phyloP scores from a whole-genome alignment of 2,888 invertebrate species.

The Psylliodes chrysocephalus region DNA sequence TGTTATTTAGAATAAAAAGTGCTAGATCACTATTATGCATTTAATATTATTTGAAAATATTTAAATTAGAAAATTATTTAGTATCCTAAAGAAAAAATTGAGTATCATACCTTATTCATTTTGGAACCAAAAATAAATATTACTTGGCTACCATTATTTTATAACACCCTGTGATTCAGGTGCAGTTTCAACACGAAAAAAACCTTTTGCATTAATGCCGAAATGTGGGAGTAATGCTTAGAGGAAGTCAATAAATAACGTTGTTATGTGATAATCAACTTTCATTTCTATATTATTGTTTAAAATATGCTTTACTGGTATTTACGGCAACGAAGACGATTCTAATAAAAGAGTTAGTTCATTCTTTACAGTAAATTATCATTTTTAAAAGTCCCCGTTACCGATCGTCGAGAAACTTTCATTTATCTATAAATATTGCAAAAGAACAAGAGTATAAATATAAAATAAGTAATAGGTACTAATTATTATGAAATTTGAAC shows the following conservation, averaged over 20 bases:
- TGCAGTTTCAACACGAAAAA: slow-evolving; percentile 21
- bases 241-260: slow-evolving; percentile 41
- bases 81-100: too few relatives aligned
- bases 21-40: too few relatives aligned
- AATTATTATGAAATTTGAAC: too few relatives aligned
- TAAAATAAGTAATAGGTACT: too few relatives aligned
- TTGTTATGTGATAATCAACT: slow-evolving; percentile 53
- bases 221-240: slow-evolving; percentile 36
- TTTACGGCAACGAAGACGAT: slow-evolving; percentile 47
- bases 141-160: too few relatives aligned
- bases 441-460: too few relatives aligned
- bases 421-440: neutral
- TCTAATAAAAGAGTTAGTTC: slow-evolving; percentile 16
- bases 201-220: slow-evolving; percentile 35
- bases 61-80: too few relatives aligned
- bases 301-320: slow-evolving; percentile 51
- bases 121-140: too few relatives aligned
- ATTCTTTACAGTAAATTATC: slow-evolving; percentile 14
- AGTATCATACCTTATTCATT: too few relatives aligned
- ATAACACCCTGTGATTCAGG: slow-evolving; percentile 18
- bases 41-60: too few relatives aligned
- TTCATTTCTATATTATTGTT: slow-evolving; percentile 58
- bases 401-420: neutral
- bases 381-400: slow-evolving; percentile 3
- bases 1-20: too few relatives aligned